These are phyloP conservation scores for Gobius niger DNA, from an alignment of 2,113 vertebrate species.

Conservation along the genomic window DNA sequence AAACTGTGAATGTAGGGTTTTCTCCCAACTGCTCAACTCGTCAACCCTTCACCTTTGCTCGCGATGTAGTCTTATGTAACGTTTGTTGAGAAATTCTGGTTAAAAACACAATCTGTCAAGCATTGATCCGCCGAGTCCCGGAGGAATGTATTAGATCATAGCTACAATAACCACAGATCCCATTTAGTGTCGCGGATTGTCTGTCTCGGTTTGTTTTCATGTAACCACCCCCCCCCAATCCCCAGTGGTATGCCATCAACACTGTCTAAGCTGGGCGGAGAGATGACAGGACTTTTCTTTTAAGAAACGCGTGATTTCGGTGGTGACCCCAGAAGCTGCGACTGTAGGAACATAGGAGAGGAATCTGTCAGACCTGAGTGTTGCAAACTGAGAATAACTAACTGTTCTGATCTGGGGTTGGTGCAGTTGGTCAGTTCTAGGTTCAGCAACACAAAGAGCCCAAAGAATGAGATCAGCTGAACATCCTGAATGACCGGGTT, in stretches of 20 bases:
- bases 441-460: no score
- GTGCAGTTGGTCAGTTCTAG: no score
- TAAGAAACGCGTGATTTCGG: background rate
- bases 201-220: constrained; percentile 29
- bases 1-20: no score
- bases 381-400: no score
- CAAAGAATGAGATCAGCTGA: no score
- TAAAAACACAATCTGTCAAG: background rate
- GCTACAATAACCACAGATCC: constrained; percentile 5
- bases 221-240: constrained; percentile 10
- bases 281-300: background rate
- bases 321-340: background rate
- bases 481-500: no score
- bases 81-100: background rate
- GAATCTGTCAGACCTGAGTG: no score
- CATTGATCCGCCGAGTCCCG: background rate
- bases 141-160: constrained; percentile 17
- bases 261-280: background rate
- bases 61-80: background rate
- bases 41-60: background rate
- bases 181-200: constrained; percentile 10
- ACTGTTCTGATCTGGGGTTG: no score
- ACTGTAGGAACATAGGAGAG: no score
- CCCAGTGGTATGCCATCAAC: background rate
- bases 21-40: no score